phyloP scores from a whole-genome alignment of 2,888 invertebrate genomes.

The Smittia aterrima region DNA sequence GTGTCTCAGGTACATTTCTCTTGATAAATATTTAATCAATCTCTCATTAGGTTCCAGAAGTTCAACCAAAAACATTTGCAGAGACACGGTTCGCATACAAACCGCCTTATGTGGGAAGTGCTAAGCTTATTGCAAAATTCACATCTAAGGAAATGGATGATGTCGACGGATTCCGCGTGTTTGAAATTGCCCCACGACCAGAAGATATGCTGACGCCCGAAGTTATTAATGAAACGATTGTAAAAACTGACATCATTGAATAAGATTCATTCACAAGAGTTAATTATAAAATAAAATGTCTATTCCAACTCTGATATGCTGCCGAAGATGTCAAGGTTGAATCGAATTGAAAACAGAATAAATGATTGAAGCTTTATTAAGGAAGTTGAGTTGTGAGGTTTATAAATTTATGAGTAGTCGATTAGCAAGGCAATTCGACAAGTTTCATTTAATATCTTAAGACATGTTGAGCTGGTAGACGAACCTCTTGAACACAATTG shows the following conservation, averaged over 20 bases:
- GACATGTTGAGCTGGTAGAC: too few species aligned
- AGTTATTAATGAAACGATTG: conserved; percentile 45
- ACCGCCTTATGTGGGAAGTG: conserved; percentile 75
- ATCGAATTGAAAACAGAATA: too few species aligned
- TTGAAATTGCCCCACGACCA: conserved; percentile 61
- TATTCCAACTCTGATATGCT: too few species aligned
- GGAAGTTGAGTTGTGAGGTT: too few species aligned
- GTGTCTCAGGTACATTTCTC: conserved; percentile 35
- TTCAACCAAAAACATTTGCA: conserved; percentile 59
- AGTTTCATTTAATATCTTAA: too few species aligned
- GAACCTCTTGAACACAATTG: too few species aligned
- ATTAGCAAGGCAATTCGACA: too few species aligned
- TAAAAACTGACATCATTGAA: conserved; percentile 41
- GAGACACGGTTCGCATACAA: conserved; percentile 72
- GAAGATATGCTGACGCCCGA: conserved; percentile 50
- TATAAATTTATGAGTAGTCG: too few species aligned
- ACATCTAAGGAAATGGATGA: conserved; percentile 83
- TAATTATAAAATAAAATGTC: too few species aligned
- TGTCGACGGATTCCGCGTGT: conserved; percentile 82
- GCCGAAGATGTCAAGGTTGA: too few species aligned
- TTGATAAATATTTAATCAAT: neutral
- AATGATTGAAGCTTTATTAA: too few species aligned
- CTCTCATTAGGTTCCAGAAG: conserved; percentile 56
- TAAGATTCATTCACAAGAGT: too few species aligned
- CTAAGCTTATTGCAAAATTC: conserved; percentile 84